Percentiles rank a stretch among this genome's conserved stretches.
phyloP scores from a whole-genome alignment of 2,888 invertebrate species.

The Andrena minutula region DNA sequence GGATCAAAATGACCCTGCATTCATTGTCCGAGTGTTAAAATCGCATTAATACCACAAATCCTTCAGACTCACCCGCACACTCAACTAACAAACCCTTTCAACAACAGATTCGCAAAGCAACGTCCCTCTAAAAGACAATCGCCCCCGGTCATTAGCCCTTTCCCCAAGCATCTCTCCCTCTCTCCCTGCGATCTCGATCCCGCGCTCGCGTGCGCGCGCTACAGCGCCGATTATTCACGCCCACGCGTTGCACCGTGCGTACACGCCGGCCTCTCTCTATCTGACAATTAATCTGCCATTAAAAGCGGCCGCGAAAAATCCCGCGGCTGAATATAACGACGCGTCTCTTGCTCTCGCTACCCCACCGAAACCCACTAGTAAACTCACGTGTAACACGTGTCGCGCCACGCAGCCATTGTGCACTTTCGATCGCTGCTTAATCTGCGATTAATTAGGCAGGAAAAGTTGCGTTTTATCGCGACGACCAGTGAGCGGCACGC shows the following conservation, averaged over 20 bases:
- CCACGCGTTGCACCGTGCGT: conserved; percentile 26
- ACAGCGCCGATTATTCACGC: conserved; percentile 41
- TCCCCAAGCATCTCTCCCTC: background rate
- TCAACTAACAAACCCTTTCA: no score
- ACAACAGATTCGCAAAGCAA: no score
- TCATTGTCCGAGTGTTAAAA: no score
- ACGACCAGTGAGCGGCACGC: background rate
- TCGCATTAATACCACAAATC: no score
- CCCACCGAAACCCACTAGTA: background rate
- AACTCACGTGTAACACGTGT: background rate
- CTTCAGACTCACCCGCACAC: no score
- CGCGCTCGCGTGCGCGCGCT: background rate
- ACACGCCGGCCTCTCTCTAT: background rate
- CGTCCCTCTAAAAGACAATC: no score
- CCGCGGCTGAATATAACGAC: background rate
- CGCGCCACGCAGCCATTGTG: background rate
- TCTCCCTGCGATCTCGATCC: conserved; percentile 9
- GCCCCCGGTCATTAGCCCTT: no score
- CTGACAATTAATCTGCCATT: conserved; percentile 42
- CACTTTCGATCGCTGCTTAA: background rate
- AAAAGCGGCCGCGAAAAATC: conserved; percentile 1
- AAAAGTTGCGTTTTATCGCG: conserved; percentile 54
- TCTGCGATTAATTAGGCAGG: conserved; percentile 56
- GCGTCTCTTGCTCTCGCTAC: background rate
- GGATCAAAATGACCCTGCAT: no score